Evolutionary conservation across 1,140 invertebrate species (phyloP).

Genomic region (Steinernema feltiae): DNA sequence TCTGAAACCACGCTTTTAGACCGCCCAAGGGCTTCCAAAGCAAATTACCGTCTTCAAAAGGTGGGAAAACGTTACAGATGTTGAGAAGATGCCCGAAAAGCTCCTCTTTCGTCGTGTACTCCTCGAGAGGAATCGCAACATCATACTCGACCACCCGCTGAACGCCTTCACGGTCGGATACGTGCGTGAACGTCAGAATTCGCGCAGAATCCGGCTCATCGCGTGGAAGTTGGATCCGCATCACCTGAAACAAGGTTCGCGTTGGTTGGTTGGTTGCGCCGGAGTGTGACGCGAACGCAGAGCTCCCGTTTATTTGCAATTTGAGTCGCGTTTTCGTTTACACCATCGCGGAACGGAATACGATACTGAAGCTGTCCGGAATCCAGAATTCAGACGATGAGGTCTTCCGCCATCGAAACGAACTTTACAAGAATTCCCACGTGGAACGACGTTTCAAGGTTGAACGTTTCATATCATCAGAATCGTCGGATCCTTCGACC

Average conservation of each 20-base stretch:
- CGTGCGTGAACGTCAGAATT: neutral
- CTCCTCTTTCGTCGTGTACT: neutral
- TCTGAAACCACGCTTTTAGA: neutral
- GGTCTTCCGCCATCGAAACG: too few relatives aligned
- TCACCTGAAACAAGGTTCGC: neutral
- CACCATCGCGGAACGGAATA: too few relatives aligned
- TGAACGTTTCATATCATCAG: too few relatives aligned
- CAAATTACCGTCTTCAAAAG: neutral
- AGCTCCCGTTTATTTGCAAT: too few relatives aligned
- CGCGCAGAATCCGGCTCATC: neutral
- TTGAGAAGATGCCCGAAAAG: neutral
- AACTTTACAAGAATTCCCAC: too few relatives aligned
- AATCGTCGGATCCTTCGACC: too few relatives aligned
- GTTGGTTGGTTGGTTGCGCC: neutral
- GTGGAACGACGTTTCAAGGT: too few relatives aligned
- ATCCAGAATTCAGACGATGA: too few relatives aligned
- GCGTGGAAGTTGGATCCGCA: neutral
- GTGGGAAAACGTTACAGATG: neutral
- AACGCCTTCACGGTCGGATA: neutral
- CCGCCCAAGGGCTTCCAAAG: neutral
- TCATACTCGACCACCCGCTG: neutral
- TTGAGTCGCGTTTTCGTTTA: too few relatives aligned
- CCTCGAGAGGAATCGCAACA: neutral
- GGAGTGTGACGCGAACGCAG: neutral
- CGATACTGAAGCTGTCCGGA: too few relatives aligned